Evolutionary conservation across 2,113 vertebrate genomes (phyloP), one percentile per base, ranked within the genome.

Genomic region (Anhinga anhinga): DNA sequence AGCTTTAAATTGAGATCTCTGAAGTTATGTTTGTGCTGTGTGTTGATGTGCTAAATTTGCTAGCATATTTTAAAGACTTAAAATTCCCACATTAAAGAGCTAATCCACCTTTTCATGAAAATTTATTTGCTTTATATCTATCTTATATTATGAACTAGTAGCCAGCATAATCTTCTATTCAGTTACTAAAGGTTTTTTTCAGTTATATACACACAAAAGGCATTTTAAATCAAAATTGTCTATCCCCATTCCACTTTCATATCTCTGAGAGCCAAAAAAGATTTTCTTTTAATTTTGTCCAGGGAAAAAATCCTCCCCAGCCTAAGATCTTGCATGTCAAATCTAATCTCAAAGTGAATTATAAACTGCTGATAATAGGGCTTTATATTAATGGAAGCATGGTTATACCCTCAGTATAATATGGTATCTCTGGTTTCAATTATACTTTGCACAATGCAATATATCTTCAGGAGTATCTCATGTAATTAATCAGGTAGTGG

Each of bases 401-500:
- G 71, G 89, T 88, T 93, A 74, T 82, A 92, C 50, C 73, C 59
- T 94, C 55, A 42, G 77, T 94, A 42, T 88, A 92, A 89, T 89
- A 74, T 70, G 72, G 5, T 89, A 82, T 92, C 85, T 95, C 95
- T 96, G 91, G 38, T 95, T 97, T 96, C 96, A 94, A 83, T 97
- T 97, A 97, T 74, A 52, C n/a, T 67, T 86, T 76, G 59, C 63
- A 91, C 63, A 86, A 69, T 78, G 70, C 70, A 73, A 77, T 94
- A 59, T 87, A 88, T 96, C 89, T 94, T 94, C 88, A 95, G 73
- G 59, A 93, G 32, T 65, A 93, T 94, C 90, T 94, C 58, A 38
- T 71, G 32, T 82, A 91, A 94, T 97, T 97, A 97, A 95, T 95
- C 91, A 95, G 92, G 92, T 94, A 77, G 79, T 53, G 55, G 34